A percentile compares a stretch with the other conserved stretches of the same genome.
phyloP scores from a whole-genome alignment of 1,140 invertebrate species.

The Phocides pigmalion region DNA sequence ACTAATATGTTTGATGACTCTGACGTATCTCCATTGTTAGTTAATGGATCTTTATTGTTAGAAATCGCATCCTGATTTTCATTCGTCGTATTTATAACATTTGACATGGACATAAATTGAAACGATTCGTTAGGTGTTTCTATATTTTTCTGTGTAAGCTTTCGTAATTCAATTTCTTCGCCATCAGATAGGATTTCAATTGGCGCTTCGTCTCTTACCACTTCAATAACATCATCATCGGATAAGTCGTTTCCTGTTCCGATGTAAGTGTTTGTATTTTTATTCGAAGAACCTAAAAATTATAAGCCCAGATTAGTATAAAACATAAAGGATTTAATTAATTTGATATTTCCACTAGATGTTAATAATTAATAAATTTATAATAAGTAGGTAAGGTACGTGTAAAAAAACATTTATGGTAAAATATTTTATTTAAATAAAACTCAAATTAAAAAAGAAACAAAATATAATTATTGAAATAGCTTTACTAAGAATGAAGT shows the following conservation, averaged over 20 bases:
- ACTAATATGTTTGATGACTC: constrained; percentile 22
- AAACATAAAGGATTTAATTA: not conserved
- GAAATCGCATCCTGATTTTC: not conserved
- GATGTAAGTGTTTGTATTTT: constrained; percentile 4
- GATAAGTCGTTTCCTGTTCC: constrained; percentile 40
- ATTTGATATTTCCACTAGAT: not conserved
- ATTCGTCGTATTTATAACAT: not conserved
- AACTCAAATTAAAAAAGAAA: too few species aligned
- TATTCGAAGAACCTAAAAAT: not conserved
- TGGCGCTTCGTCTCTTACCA: constrained; percentile 73
- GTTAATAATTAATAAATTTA: not conserved
- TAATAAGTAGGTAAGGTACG: not conserved
- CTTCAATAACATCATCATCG: constrained; percentile 78
- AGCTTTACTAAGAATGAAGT: too few species aligned
- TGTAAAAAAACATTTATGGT: not conserved
- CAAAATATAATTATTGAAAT: too few species aligned
- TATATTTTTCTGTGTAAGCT: constrained; percentile 33
- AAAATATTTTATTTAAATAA: not conserved
- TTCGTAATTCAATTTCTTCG: constrained; percentile 64
- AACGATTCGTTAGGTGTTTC: constrained; percentile 14
- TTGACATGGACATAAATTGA: constrained; percentile 24
- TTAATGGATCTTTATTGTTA: constrained; percentile 18
- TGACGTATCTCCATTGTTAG: constrained; percentile 7
- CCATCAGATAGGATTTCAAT: constrained; percentile 76
- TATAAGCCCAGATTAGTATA: constrained; percentile 5